Conservation (phyloP, 2,113 vertebrate species). For the Sterrhoptilus dennistouni region DNA sequence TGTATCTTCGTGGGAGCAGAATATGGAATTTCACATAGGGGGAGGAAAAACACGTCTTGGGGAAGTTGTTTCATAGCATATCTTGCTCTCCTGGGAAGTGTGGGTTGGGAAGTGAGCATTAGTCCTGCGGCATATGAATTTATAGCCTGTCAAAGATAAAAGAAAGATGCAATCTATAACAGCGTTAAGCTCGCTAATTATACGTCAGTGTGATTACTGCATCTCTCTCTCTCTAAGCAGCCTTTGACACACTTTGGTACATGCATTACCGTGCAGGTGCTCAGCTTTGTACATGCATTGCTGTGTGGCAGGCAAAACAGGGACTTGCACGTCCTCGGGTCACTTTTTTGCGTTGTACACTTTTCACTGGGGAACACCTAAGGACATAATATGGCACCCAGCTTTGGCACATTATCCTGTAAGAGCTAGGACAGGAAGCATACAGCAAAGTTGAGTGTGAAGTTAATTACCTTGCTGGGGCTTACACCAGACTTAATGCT, state of each 20-base stretch:
- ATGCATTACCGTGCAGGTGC: fast-evolving
- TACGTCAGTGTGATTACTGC: not conserved
- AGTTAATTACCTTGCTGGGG: constrained; percentile 10
- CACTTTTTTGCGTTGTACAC: not conserved
- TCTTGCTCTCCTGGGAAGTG: constrained; percentile 9
- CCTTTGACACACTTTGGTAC: not conserved
- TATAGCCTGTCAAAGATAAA: constrained; percentile 14
- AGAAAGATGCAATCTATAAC: not conserved
- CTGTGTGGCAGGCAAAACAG: not conserved
- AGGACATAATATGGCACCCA: not conserved
- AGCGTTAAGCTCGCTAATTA: not conserved
- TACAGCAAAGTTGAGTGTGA: not conserved
- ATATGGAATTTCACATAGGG: not conserved
- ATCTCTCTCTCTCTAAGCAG: not conserved
- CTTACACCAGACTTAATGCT: not conserved
- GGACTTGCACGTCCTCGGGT: fast-evolving
- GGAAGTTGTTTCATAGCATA: not conserved
- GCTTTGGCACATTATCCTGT: not conserved
- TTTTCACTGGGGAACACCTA: not conserved
- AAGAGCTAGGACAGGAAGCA: not conserved
- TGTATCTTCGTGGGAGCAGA: not conserved
- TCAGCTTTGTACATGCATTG: not conserved
- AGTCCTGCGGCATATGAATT: not conserved
- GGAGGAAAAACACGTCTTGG: not conserved
- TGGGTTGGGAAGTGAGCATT: constrained; percentile 17